Conservation (phyloP, 2,113 vertebrate genomes). For the Mus spicilegus region DNA sequence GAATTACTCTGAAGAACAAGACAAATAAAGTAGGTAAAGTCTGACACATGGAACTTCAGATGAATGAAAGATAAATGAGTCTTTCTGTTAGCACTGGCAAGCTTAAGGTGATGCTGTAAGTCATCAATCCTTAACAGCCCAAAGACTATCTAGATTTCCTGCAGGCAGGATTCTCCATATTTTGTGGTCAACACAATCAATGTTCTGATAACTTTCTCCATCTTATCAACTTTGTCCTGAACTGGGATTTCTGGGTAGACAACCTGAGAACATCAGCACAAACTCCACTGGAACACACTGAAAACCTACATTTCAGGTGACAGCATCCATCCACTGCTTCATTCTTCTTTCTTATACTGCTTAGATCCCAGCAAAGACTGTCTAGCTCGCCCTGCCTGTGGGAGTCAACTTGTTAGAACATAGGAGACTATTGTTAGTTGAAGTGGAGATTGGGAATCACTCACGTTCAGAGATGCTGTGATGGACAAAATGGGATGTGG, state of each 20-base stretch:
- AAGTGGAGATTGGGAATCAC: not conserved
- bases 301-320: not conserved
- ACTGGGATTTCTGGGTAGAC: not conserved
- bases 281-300: not conserved
- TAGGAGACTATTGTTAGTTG: not conserved
- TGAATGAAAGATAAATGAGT: not conserved
- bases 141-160: not conserved
- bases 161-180: not conserved
- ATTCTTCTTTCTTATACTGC: not conserved
- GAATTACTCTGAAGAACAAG: not conserved
- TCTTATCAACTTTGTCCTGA: conserved; percentile 39
- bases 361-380: not conserved
- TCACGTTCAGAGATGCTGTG: conserved; percentile 5
- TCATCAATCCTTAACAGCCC: not conserved
- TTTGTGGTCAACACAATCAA: not conserved
- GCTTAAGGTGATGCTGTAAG: not conserved
- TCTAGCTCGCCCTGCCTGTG: not conserved
- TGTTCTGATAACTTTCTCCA: not conserved
- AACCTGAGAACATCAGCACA: not conserved
- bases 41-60: not conserved
- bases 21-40: not conserved
- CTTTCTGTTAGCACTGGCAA: not conserved
- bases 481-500: conserved; percentile 31
- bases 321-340: not conserved
- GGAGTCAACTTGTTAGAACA: not conserved